Evolutionary conservation across 2,888 invertebrate genomes (phyloP), one percentile per base, ranked within the genome.

Genomic region (Amitus sp.): DNA sequence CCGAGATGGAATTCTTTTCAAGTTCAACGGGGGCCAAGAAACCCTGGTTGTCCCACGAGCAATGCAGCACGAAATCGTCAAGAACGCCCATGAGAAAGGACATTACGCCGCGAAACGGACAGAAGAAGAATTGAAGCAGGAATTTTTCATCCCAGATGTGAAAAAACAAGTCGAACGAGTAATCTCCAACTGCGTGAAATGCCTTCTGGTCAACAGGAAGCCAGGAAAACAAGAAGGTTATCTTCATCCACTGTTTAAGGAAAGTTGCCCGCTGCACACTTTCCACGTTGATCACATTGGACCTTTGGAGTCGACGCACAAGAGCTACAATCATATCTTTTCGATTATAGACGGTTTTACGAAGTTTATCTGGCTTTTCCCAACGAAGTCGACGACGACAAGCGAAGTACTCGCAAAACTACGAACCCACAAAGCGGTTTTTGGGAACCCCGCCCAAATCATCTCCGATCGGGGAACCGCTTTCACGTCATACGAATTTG

Each of bases 391-490:
- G 1, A 59, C 48, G 3, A 28, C 34, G 37, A 18, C 52, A 6
- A 13, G 10, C 1, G 62, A 66, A 7, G 33, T 47, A 1, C 47
- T 82, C 6, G 20, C 66, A 1, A 77, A 74, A 58, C 37, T 81
- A 1, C 54, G 54, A 4, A 15, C 58, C 2, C 77, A 78, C 27
- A 74, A 76, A 42, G 61, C 65, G 12, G 66, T 47, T 4, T 83
- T 82, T 71, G 82, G 80, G 6, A 78, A 78, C 58, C 80, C 81
- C 6, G 50, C 17, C 6, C 67, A 71, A 28, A 73, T 80, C 3
- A 72, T 81, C 2, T 73, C 77, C 0, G 79, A 82, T 52, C 62
- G 69, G 57, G 78, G 79, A 40, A 54, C 52, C 9, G 30, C 58
- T 2, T 58, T 52, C 18, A 48, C 47, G 5, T 40, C 50, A 0